Base-by-base conservation (phyloP, 2,797 vertebrate genomes). In the Rachycentron canadum region DNA sequence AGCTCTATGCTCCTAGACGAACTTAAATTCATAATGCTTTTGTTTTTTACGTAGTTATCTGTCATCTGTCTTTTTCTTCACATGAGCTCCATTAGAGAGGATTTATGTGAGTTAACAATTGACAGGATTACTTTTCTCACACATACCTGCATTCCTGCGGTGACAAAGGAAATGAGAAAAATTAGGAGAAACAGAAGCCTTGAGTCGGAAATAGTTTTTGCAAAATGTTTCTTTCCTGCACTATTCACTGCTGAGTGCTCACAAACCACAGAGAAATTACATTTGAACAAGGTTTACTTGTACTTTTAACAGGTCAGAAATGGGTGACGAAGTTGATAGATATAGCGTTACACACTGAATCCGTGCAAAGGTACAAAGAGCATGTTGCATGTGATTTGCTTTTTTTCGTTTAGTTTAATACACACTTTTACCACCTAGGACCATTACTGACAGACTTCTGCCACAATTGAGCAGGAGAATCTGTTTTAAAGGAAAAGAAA, bases 101-200 rank as follows among this genome's bases (percentile, higher is more conserved):
- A 28, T 40, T 30, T 56, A 45, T 43, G n/a, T 50, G 23, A 23
- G 5, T 28, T 3, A 25, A 6, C 21, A 21, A 47, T 21, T 3
- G 43, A 47, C 49, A 53, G 14, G 50, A 28, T 53, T 2, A 14
- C 43, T 60, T 64, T 62, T 67, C 36, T 32, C 7, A 63, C n/a
- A 52, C 56, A 36, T 72, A 55, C 13, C 57, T 67, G 63, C 32
- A 55, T 73, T 57, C 50, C 30, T 68, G 26, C 56, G 36, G n/a
- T 19, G 40, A 66, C 43, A 45, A 21, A 34, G 17, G 7, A 73
- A 23, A 56, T 1, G 0, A 55, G 26, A 45, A 67, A 62, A 28
- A 28, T 30, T 36, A 28, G 6, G 1, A 5, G 9, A 32, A 57
- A 53, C 13, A 52, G 17, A 30, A 47, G 38, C 2, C 10, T n/a